Evolutionary conservation across 2,113 vertebrate species (phyloP), one percentile per base, ranked within the genome.

Genomic region (Bufo gargarizans): DNA sequence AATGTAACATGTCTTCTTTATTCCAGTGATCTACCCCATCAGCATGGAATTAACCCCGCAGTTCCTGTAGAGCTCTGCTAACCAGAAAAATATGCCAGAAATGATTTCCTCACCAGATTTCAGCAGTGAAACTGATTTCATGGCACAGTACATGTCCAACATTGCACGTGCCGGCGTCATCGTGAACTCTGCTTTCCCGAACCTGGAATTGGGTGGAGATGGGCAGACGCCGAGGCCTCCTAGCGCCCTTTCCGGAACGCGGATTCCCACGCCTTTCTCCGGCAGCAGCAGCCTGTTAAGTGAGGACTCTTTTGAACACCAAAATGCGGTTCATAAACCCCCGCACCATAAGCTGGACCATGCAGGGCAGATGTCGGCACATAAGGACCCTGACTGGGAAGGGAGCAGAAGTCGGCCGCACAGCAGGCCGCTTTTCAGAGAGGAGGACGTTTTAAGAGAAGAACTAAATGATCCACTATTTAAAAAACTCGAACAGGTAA

Each of bases 401-500:
- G 47, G 74, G 4, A 89, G 19, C 82, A 91, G 91, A 91, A 43
- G 65, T 88, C 89, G 89, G 61, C 56, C 89, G 74, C 55, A 63
- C 20, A 76, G 82, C 89, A 79, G 85, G 77, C 33, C 49, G 0
- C 1, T 79, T 43, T 67, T 55, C 43, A 63, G 76, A 61, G 74
- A 90, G 90, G 53, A 4, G 2, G 86, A 76, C 86, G 83, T 89
- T 82, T 86, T 88, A 79, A 92, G 91, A 87, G 93, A 93, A 83
- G 84, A 77, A 0, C 14, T 43, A 76, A 92, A 93, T 0, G 91
- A 95, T 82, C 92, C 95, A 3, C 92, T 98, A 84, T 92, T 93
- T 76, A 93, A 94, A 87, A 97, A 96, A 90, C 95, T 99, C 3
- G 96, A 98, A 82, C 95, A 99, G 96, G 97, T 98, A 93, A 88